phyloP scores from a whole-genome alignment of 2,113 vertebrate species.

The Ivindomyrus marchei region DNA sequence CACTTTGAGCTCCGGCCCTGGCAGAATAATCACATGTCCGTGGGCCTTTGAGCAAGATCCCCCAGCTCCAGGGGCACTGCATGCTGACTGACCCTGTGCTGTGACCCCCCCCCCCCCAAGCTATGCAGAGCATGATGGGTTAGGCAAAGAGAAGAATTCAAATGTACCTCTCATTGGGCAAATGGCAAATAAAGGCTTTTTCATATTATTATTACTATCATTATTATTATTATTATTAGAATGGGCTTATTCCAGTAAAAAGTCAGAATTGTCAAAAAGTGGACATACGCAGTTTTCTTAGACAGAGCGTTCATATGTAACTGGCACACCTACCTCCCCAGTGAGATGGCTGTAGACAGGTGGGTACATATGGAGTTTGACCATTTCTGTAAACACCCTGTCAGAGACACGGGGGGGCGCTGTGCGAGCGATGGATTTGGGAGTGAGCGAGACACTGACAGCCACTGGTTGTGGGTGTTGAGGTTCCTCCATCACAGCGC shows the following conservation, averaged over 20 bases:
- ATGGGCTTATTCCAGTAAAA: not conserved
- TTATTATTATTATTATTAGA: not conserved
- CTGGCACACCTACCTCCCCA: slow-evolving; percentile 30
- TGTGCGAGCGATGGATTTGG: slow-evolving; percentile 20
- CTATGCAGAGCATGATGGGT: not conserved
- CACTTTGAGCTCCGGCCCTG: not conserved
- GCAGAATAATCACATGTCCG: not conserved
- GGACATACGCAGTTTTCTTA: not conserved
- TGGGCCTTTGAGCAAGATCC: not conserved
- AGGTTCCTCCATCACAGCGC: not conserved
- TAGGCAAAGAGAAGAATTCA: not conserved
- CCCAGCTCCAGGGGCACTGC: not conserved
- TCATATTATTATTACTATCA: not conserved
- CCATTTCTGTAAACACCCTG: slow-evolving; percentile 21
- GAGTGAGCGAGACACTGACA: slow-evolving; percentile 14
- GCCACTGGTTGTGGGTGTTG: slow-evolving; percentile 26
- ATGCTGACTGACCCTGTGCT: not conserved
- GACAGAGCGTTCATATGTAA: not conserved
- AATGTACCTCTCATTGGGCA: not conserved
- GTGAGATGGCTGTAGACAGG: slow-evolving; percentile 37
- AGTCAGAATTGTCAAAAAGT: not conserved
- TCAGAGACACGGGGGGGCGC: slow-evolving; percentile 28
- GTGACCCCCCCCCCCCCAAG: not conserved
- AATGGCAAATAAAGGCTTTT: not conserved
- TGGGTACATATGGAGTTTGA: slow-evolving; percentile 32